Percentiles rank a stretch among this genome's conserved stretches.
These are phyloP conservation scores for Lagorchestes hirsutus DNA, from an alignment of 2,797 vertebrate species.

Conservation along the genomic window DNA sequence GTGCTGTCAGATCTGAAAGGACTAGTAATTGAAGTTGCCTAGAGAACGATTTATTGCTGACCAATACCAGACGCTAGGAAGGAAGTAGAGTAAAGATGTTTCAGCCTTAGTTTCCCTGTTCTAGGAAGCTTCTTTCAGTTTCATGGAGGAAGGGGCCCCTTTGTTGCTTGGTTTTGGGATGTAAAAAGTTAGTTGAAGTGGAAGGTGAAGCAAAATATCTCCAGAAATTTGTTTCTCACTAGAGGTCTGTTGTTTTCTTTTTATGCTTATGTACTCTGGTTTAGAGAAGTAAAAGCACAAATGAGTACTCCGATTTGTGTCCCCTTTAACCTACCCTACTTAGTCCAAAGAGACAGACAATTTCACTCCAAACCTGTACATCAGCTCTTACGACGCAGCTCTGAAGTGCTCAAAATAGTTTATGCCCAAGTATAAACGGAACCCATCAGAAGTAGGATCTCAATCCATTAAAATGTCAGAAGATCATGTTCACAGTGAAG, in stretches of 20 bases:
- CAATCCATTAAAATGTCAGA: constrained; percentile 83
- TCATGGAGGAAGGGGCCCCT: constrained; percentile 62
- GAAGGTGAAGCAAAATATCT: constrained; percentile 42
- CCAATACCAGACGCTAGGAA: constrained; percentile 73
- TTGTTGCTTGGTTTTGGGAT: constrained; percentile 53
- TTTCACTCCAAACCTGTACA: constrained; percentile 78
- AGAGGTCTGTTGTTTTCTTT: constrained; percentile 51
- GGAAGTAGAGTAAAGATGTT: constrained; percentile 74
- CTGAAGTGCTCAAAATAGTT: constrained; percentile 82
- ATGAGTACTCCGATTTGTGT: constrained; percentile 23
- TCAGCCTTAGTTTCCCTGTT: constrained; percentile 58
- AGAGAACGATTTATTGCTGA: constrained; percentile 79
- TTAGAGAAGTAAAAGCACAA: constrained; percentile 62
- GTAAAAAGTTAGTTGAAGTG: constrained; percentile 52
- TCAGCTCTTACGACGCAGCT: constrained; percentile 77
- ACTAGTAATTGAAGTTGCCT: constrained; percentile 75
- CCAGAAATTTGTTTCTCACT: constrained; percentile 28
- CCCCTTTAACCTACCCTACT: constrained; percentile 50
- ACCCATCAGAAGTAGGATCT: constrained; percentile 82
- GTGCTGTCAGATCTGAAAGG: constrained; percentile 75
- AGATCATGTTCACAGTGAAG: constrained; percentile 81
- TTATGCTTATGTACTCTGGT: constrained; percentile 52
- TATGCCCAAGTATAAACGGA: constrained; percentile 81
- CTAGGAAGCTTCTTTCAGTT: constrained; percentile 58
- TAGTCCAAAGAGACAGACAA: constrained; percentile 72